phyloP scores from a whole-genome alignment of 2,888 invertebrate species.

The Acleris emargana region DNA sequence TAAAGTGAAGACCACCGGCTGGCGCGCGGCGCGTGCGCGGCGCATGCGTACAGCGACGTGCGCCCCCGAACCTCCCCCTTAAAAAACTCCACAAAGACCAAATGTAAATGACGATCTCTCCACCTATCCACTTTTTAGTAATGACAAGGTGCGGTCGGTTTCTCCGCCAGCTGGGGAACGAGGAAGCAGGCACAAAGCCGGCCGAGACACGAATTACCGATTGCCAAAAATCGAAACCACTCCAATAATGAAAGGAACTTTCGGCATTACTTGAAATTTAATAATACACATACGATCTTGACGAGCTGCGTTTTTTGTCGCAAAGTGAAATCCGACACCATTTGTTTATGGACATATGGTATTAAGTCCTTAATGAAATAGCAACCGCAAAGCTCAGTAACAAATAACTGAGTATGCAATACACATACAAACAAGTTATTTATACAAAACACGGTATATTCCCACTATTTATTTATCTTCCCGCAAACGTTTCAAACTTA shows the following conservation, averaged over 20 bases:
- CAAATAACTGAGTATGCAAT: no score
- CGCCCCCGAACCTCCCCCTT: conserved; percentile 44
- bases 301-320: conserved; percentile 64
- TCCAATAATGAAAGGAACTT: conserved; percentile 50
- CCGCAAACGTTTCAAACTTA: no score
- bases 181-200: conserved; percentile 68
- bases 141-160: conserved; percentile 70
- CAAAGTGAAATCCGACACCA: background rate
- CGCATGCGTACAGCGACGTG: conserved; percentile 48
- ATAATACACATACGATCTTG: conserved; percentile 57
- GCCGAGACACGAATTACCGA: conserved; percentile 58
- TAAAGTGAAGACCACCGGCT: conserved; percentile 24
- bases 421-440: no score
- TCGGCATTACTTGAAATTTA: conserved; percentile 50
- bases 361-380: background rate
- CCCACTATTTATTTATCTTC: no score
- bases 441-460: no score
- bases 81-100: conserved; percentile 63
- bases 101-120: conserved; percentile 64
- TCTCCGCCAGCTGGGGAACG: conserved; percentile 73
- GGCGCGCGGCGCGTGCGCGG: conserved; percentile 57
- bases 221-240: conserved; percentile 67
- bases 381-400: background rate
- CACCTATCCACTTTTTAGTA: conserved; percentile 68
- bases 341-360: background rate